Evolutionary conservation across 2,888 invertebrate genomes (phyloP), one percentile per base, ranked within the genome.

Genomic region (Chrysotoxum bicinctum): DNA sequence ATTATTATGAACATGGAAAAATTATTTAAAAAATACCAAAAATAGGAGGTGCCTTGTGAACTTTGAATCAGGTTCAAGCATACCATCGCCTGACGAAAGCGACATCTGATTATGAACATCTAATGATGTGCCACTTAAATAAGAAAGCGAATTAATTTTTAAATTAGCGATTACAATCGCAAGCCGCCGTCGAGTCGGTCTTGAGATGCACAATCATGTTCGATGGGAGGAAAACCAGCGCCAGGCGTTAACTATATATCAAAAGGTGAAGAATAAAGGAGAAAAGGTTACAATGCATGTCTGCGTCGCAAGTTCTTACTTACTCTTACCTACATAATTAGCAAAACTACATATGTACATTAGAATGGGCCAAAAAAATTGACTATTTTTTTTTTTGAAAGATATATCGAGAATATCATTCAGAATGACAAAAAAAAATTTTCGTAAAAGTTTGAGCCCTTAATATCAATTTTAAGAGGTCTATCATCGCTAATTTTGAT

Each of bases 1-100:
- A 82, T 82, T 60, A 78, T 73, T 78, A 78, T 83, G 64, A 74
- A 48, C 37, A 74, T 74, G 45, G 40, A 64, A 64, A 79, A 60
- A 64, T 35, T 66, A 52, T 72, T 80, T 69, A 16, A 37, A 54
- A 48, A 62, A 43, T 9, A 19, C 16, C 45, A 45, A 62, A 54
- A 48, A 52, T 35, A 73, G 48, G 73, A 78, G 40, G 60, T 69
- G 40, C 32, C 54, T 21, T 30, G 14, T 62, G 78, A 83, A 78
- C 79, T 64, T 30, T 19, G 16, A 62, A 73, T 73, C 32, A 74
- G 69, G 30, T 16, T 72, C 19, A 43, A 45, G n/a, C n/a, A n/a
- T n/a, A n/a, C 70, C 16, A 58, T 14, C 10, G n/a, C 19, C 8
- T 26, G 40, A 43, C 40, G 50, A 35, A 16, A 45, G 45, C 70